Conservation (phyloP, 2,113 vertebrate genomes). For the Cnemophilus loriae region DNA sequence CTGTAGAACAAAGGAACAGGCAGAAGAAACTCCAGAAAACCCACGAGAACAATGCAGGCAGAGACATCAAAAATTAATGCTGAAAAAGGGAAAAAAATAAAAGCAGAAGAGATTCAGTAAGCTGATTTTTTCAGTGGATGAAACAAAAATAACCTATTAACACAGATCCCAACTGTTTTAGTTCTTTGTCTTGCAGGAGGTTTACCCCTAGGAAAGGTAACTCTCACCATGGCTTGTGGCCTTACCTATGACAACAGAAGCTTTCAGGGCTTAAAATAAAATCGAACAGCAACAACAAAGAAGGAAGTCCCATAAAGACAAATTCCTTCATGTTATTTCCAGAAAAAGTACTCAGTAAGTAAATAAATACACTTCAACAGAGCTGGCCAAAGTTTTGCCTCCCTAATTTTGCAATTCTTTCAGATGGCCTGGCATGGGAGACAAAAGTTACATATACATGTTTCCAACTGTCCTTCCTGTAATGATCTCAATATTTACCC, state of each 20-base stretch:
- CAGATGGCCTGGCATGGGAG: background rate
- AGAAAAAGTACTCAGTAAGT: background rate
- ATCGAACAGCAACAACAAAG: background rate
- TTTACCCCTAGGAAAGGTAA: background rate
- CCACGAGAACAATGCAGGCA: background rate
- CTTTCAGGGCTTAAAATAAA: background rate
- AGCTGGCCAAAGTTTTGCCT: background rate
- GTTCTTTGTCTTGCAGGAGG: background rate
- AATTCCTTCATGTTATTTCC: background rate
- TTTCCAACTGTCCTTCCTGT: background rate
- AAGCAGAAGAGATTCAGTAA: background rate
- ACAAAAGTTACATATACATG: accelerated
- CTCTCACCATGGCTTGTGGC: background rate
- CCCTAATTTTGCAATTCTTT: background rate
- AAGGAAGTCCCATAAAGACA: background rate
- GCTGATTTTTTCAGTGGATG: background rate
- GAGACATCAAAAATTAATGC: background rate
- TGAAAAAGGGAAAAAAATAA: background rate
- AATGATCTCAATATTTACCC: background rate
- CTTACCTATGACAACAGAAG: background rate
- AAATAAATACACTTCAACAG: background rate
- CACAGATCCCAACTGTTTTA: background rate
- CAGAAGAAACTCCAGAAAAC: background rate
- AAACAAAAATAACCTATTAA: background rate
- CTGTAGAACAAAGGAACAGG: background rate